Conservation (phyloP, 2,113 vertebrate genomes). For the Picathartes gymnocephalus region DNA sequence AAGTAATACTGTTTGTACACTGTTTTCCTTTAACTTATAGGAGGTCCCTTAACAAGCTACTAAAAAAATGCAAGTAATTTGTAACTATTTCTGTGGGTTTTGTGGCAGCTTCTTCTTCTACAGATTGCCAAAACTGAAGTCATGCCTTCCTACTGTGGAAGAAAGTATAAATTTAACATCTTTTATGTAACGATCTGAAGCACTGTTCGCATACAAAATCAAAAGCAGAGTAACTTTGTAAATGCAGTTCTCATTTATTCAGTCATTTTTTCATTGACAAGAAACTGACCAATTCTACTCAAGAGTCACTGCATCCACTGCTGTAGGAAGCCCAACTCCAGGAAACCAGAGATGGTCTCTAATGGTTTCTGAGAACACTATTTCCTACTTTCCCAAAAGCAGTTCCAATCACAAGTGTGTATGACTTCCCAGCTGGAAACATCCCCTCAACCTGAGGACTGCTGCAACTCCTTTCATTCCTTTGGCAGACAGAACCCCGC, state of each 20-base stretch:
- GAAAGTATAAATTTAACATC: neutral
- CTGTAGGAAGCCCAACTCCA: neutral
- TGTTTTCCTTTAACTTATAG: neutral
- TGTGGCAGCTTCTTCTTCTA: neutral
- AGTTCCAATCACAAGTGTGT: neutral
- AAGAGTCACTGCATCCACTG: neutral
- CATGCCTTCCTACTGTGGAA: rapidly evolving
- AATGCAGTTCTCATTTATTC: neutral
- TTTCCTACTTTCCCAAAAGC: neutral
- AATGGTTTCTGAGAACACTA: neutral
- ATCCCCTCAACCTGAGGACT: neutral
- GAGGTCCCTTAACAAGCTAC: neutral
- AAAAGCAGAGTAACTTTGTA: neutral
- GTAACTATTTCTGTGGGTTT: neutral
- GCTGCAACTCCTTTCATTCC: neutral
- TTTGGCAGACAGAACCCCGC: neutral
- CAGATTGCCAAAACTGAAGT: neutral
- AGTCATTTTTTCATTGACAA: neutral
- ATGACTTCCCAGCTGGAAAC: neutral
- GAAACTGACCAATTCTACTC: neutral
- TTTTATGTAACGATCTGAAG: neutral
- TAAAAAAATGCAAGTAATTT: neutral
- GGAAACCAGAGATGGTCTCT: neutral
- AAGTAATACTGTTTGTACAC: neutral
- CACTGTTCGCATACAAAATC: neutral